Percentiles rank a stretch among this genome's conserved stretches.
Evolutionary conservation across 2,888 invertebrate genomes (phyloP).

Genomic region (Lypha dubia): DNA sequence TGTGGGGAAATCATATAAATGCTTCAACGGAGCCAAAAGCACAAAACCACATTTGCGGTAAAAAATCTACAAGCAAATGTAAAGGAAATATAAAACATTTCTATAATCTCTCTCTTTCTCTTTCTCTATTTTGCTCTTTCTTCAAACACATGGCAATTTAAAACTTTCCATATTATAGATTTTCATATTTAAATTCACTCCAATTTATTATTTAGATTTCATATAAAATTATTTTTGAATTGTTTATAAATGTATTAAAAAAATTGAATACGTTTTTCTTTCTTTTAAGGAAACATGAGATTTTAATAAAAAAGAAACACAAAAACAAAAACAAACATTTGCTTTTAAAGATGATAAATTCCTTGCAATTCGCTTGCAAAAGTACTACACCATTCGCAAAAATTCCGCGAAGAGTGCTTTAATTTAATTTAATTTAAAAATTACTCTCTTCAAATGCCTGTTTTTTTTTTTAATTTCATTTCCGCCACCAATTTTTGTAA

Average conservation of each 20-base stretch:
- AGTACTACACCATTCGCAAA: no score
- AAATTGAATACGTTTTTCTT: no score
- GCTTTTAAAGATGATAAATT: no score
- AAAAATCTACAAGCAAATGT: background rate
- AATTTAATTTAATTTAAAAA: no score
- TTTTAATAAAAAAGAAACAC: background rate
- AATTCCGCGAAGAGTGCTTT: no score
- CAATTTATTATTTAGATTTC: slow-evolving; percentile 23
- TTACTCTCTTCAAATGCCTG: no score
- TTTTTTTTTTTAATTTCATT: no score
- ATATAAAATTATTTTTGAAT: background rate
- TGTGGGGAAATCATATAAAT: slow-evolving; percentile 43
- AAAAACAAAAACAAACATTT: no score
- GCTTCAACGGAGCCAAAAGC: slow-evolving; percentile 12
- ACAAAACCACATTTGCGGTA: slow-evolving; percentile 55
- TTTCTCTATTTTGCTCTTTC: no score
- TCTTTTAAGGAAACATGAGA: background rate
- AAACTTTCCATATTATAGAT: background rate
- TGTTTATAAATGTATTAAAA: slow-evolving; percentile 9
- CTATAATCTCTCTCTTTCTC: no score
- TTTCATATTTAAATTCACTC: slow-evolving; percentile 7
- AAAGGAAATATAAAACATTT: background rate
- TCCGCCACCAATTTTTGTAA: no score
- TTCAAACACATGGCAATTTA: background rate
- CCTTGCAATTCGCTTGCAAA: no score